A percentile compares a stretch with the other conserved stretches of the same genome.
These are phyloP conservation scores for Cheilosia scutellata DNA, from an alignment of 2,888 invertebrate genomes.

Conservation along the genomic window DNA sequence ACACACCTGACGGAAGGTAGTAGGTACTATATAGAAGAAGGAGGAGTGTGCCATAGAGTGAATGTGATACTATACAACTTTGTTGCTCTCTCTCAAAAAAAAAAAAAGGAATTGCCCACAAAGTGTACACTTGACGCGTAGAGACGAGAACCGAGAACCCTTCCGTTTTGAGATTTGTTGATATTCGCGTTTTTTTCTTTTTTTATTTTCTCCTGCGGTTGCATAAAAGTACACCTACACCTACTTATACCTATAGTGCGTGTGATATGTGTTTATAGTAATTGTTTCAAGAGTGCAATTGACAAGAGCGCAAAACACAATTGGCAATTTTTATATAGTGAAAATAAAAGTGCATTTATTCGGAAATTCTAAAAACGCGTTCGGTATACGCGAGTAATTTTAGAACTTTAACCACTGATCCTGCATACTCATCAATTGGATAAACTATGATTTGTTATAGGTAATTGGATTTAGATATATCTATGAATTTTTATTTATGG, in stretches of 20 bases:
- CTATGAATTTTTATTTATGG: not conserved
- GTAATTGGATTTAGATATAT: conserved; percentile 35
- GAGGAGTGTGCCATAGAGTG: conserved; percentile 30
- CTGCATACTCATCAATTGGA: conserved; percentile 54
- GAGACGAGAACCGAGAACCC: conserved; percentile 53
- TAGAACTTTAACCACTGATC: not conserved
- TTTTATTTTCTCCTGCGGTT: not conserved
- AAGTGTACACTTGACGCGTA: conserved; percentile 65
- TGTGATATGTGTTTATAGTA: conserved; percentile 25
- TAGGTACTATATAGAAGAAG: not conserved
- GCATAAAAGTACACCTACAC: no score
- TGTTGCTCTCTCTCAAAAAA: conserved; percentile 30
- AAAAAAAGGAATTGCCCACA: conserved; percentile 54
- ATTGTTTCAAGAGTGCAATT: conserved; percentile 51
- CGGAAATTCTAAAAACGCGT: not conserved
- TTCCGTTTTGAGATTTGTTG: conserved; percentile 40
- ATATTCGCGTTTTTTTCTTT: conserved; percentile 3
- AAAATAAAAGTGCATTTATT: conserved; percentile 36
- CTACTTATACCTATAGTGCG: not conserved
- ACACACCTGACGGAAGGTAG: not conserved
- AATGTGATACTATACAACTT: conserved; percentile 31
- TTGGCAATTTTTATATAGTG: conserved; percentile 33
- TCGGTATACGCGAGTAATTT: not conserved
- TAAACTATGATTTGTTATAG: conserved; percentile 71
- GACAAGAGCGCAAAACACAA: conserved; percentile 27